Conservation (phyloP, 2,888 invertebrate genomes). For the Hemistola chrysoprasaria region DNA sequence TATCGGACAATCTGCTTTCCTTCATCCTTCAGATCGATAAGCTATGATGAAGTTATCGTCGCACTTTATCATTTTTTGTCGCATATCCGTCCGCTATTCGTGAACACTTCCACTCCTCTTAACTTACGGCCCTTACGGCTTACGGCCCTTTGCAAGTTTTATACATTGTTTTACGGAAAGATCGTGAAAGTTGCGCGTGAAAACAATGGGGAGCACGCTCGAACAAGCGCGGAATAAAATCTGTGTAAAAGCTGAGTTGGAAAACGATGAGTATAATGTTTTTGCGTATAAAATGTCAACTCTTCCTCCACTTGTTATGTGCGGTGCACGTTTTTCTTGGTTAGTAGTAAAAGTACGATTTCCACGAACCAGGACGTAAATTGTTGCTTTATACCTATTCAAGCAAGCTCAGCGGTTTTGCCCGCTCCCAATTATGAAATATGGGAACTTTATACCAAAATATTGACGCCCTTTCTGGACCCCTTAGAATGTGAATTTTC, state of each 20-base stretch:
- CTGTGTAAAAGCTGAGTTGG: conserved; percentile 38
- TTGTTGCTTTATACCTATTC: too few relatives aligned
- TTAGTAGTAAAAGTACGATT: too few relatives aligned
- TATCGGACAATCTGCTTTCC: neutral
- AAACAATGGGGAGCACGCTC: conserved; percentile 40
- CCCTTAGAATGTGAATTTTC: too few relatives aligned
- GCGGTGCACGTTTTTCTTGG: too few relatives aligned
- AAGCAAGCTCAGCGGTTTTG: too few relatives aligned
- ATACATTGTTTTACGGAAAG: conserved; percentile 44
- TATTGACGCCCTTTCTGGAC: too few relatives aligned
- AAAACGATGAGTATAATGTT: conserved; percentile 41
- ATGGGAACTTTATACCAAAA: too few relatives aligned
- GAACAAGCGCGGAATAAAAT: conserved; percentile 35
- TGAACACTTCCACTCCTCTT: conserved; percentile 12
- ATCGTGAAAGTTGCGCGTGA: conserved; percentile 45
- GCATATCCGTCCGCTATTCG: conserved; percentile 4
- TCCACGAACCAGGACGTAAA: too few relatives aligned
- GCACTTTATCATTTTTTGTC: conserved; percentile 12
- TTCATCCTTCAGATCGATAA: conserved; percentile 1
- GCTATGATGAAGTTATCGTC: conserved; percentile 12
- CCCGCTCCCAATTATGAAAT: too few relatives aligned
- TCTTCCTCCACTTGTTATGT: conserved; percentile 14
- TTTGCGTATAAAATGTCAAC: conserved; percentile 32
- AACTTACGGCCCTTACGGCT: conserved; percentile 16
- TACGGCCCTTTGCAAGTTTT: conserved; percentile 38